Conservation (phyloP, 2,797 vertebrate species). For the Nasua narica region DNA sequence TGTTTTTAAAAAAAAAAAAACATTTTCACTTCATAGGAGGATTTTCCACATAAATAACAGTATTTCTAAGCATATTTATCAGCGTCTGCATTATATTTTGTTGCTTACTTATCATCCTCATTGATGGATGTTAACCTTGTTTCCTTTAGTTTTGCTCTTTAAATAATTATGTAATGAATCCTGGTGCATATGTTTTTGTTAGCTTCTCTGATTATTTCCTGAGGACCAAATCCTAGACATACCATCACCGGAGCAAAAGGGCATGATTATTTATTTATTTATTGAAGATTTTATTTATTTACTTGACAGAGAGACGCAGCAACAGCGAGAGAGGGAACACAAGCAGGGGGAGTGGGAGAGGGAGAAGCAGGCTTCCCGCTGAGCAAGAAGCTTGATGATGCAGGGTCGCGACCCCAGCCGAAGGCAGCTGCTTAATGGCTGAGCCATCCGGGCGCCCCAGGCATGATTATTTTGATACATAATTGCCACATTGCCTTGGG, state of each 20-base stretch:
- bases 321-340: too few relatives aligned
- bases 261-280: neutral
- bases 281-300: too few relatives aligned
- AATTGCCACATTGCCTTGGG: neutral
- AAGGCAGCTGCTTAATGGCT: too few relatives aligned
- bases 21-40: neutral
- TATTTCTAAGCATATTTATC: neutral
- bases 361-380: too few relatives aligned
- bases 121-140: neutral
- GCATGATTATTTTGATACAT: neutral
- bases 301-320: too few relatives aligned
- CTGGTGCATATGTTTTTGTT: neutral
- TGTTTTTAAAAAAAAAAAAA: neutral
- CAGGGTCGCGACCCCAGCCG: too few relatives aligned
- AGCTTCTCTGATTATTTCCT: neutral
- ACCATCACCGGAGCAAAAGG: neutral
- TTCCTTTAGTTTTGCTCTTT: neutral
- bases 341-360: too few relatives aligned
- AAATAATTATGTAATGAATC: neutral
- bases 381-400: too few relatives aligned
- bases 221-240: neutral
- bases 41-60: neutral
- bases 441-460: too few relatives aligned
- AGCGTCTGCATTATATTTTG: neutral
- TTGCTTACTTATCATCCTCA: neutral